Evolutionary conservation across 2,113 vertebrate species (phyloP).

Genomic region (Pterocles gutturalis): DNA sequence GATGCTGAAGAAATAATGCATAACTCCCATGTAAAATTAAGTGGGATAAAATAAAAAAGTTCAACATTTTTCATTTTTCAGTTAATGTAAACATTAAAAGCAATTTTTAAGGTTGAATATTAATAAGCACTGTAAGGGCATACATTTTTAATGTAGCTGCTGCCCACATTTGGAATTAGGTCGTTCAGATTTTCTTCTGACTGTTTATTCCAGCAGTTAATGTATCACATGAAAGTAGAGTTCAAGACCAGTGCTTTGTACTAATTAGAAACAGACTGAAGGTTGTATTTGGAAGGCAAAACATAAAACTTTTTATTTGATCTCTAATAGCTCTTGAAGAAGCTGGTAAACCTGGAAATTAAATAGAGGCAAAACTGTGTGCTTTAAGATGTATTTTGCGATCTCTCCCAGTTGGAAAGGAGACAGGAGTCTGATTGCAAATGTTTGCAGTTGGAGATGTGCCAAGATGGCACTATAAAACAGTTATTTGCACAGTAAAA

Average conservation of each 20-base stretch:
- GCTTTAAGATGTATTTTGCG: neutral
- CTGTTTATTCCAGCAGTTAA: conserved; percentile 8
- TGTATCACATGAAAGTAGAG: neutral
- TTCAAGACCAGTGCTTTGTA: neutral
- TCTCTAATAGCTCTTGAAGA: neutral
- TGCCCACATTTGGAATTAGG: conserved; percentile 52
- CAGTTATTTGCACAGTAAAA: neutral
- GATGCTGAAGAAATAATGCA: neutral
- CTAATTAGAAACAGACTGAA: neutral
- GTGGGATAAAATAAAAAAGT: neutral
- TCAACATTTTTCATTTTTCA: neutral
- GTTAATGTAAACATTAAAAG: neutral
- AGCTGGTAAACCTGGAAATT: neutral
- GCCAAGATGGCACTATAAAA: neutral
- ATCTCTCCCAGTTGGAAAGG: conserved; percentile 12
- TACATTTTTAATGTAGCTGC: conserved; percentile 66
- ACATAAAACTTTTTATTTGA: neutral
- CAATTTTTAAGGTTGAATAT: conserved; percentile 26
- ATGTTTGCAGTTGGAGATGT: neutral
- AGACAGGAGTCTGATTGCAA: neutral
- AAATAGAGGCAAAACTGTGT: neutral
- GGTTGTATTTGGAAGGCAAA: conserved; percentile 10
- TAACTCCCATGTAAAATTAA: neutral
- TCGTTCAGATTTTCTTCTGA: conserved; percentile 41
- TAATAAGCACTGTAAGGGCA: conserved; percentile 27